Evolutionary conservation across 2,113 vertebrate species (phyloP), one percentile per base, ranked within the genome.

Genomic region (Hypomesus transpacificus): DNA sequence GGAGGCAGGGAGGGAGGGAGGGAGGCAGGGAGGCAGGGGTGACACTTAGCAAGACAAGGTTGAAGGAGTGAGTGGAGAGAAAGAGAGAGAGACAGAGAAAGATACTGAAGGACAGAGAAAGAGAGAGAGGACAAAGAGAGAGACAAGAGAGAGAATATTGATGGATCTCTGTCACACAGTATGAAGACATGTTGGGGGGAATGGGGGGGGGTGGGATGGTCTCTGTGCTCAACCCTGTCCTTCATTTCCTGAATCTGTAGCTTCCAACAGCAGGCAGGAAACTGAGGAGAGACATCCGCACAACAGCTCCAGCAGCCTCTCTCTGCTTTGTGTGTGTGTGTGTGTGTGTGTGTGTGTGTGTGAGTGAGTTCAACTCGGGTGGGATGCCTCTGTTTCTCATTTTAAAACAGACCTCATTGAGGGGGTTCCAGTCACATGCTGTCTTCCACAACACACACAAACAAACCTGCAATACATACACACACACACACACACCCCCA

Each of bases 211-310:
- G 18, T 17, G 7, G 3, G 6, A 1, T 17, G 3, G 18, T 58
- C 56, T 17, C 21, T 74, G 70, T 52, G 65, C 39, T 14, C 6
- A 51, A 69, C 69, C 64, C 46, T 68, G 62, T 72, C 68, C 63
- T 73, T 82, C 65, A 75, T 80, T 80, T 83, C 70, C 79, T 80
- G 70, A 28, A 62, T 34, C 67, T 34, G 71, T 54, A 21, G 61
- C 60, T 71, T 73, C 71, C 28, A 78, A 63, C 77, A 83, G 80
- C 80, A 80, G 74, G 77, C 74, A 81, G 71, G 73, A 82, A 79
- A 68, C 67, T 53, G 67, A 64, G 50, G 56, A 51, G 73, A 20
- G 28, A 68, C 20, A 28, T 26, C 24, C 46, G 24, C 18, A 66
- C 62, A 28, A 51, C 31, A 4, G 66, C 62, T 54, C 70, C 54